Evolutionary conservation across 2,113 vertebrate genomes (phyloP).

Genomic region (Lampris incognitus): DNA sequence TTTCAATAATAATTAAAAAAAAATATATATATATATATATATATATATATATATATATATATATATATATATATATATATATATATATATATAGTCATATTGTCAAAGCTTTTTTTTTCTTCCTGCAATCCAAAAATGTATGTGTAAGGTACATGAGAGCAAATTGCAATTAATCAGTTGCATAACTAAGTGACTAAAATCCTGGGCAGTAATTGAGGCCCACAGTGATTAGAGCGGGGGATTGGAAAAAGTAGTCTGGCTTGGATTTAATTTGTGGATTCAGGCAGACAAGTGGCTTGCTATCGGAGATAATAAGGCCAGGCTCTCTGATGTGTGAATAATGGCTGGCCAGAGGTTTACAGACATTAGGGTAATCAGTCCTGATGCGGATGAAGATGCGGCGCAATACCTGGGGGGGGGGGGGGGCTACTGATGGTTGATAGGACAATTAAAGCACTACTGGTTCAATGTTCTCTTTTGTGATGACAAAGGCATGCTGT

Average conservation of each 20-base stretch:
- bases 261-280: conserved; percentile 62
- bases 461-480: conserved; percentile 36
- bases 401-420: conserved; percentile 20
- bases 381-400: conserved; percentile 56
- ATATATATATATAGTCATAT: background rate
- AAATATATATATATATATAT: too few species aligned
- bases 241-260: conserved; percentile 7
- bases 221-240: conserved; percentile 29
- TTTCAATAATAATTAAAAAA: too few species aligned
- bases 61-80: too few species aligned
- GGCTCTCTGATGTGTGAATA: conserved; percentile 64
- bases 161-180: conserved; percentile 27
- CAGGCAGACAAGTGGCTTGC: conserved; percentile 53
- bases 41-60: too few species aligned
- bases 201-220: conserved; percentile 26
- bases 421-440: conserved; percentile 35
- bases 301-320: conserved; percentile 55
- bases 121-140: conserved; percentile 13
- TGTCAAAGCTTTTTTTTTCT: conserved; percentile 17
- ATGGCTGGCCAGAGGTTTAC: conserved; percentile 62
- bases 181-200: conserved; percentile 42
- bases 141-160: background rate
- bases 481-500: conserved; percentile 18
- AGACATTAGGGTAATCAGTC: conserved; percentile 72
- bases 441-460: conserved; percentile 47